Evolutionary conservation across 2,113 vertebrate species (phyloP), one percentile per base, ranked within the genome.

Genomic region (Crotalus horridus): DNA sequence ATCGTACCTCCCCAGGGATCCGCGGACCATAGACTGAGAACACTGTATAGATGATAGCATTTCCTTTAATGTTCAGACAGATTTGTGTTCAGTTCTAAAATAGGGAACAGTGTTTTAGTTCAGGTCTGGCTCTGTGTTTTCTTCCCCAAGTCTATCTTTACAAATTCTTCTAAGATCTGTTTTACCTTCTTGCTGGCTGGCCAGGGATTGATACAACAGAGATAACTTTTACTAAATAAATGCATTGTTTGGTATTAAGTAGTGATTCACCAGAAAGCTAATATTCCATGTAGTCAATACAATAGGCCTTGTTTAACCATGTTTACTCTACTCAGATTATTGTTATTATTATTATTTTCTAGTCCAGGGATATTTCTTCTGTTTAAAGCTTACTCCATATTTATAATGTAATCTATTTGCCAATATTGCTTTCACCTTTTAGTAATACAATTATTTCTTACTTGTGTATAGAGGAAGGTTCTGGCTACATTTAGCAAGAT

Each of bases 351-450:
- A 51, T 51, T 51, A 51, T 46, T 85, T 91, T 55, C 90, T 74
- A 55, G 53, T 91, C 53, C 55, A 86, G 85, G 26, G 56, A 53
- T 87, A 39, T 92, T 48, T 51, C 53, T 89, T 85, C 61, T 89
- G 8, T 92, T 92, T 92, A 81, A 92, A 85, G 33, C 13, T 56
- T 24, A 55, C 23, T 92, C 17, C 26, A 46, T 87, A 8, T 89
- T 89, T 89, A 85, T 58, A 56, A 89, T 58, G 26, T 58, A 85
- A 89, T 89, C 54, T 89, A 15, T 39, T 74, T 89, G 33, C 39
- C 91, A 92, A 51, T 89, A 89, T 89, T 89, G 20, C 56, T 53
- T 89, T 89, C 64, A 89, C 51, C 17, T 85, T 92, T 58, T 48
- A 64, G 43, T 92, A 69, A 92, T 92, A 54, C n/a, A 92, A 43